Conservation (phyloP, 2,888 invertebrate species). For the Vandiemenella viatica region DNA sequence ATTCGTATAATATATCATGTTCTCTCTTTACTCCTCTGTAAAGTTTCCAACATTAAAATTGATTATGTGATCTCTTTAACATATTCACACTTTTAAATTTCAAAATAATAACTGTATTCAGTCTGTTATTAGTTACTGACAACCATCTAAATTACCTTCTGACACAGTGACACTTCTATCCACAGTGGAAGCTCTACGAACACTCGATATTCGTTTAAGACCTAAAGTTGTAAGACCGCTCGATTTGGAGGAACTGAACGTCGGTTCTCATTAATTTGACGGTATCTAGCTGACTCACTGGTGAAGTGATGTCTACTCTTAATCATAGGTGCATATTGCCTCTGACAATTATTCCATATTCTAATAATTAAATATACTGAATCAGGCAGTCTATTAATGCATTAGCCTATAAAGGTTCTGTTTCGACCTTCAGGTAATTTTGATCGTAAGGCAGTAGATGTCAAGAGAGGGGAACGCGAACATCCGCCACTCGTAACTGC, state of each 20-base stretch:
- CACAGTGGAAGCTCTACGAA: neutral
- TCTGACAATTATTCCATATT: neutral
- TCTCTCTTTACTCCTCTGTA: too few species aligned
- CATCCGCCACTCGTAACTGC: neutral
- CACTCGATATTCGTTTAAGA: neutral
- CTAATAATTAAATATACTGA: too few species aligned
- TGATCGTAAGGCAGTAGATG: neutral
- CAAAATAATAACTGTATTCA: too few species aligned
- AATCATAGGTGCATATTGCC: neutral
- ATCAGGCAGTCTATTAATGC: too few species aligned
- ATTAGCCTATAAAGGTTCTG: too few species aligned
- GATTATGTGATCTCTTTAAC: too few species aligned
- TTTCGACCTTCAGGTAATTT: too few species aligned
- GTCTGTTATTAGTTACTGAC: neutral
- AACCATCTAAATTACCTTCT: neutral
- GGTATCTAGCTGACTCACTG: neutral
- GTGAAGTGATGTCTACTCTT: neutral
- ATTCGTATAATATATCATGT: neutral
- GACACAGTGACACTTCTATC: neutral
- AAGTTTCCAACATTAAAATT: too few species aligned
- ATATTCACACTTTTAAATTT: too few species aligned
- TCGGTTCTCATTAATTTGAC: neutral
- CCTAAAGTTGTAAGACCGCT: neutral
- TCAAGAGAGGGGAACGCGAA: neutral
- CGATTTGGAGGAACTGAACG: neutral